Conservation (phyloP, 2,888 invertebrate species). For the Ctena decussata region DNA sequence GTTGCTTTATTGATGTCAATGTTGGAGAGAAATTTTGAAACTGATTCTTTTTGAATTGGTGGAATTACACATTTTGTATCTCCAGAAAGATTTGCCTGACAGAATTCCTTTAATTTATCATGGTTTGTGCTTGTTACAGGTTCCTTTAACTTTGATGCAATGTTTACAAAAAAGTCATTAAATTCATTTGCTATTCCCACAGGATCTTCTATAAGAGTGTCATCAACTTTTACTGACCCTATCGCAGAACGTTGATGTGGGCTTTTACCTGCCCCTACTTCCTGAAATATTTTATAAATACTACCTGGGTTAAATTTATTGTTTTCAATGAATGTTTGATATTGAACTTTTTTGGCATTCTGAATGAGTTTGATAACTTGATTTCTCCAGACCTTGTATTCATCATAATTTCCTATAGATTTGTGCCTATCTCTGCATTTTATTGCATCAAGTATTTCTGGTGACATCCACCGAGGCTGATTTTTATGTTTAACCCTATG, state of each 20-base stretch:
- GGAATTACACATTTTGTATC: not conserved
- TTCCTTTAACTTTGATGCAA: not conserved
- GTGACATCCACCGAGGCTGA: not conserved
- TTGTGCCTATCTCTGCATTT: not conserved
- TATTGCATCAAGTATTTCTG: not conserved
- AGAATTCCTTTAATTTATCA: not conserved
- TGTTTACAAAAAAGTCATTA: not conserved
- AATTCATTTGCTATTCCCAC: not conserved
- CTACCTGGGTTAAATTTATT: not conserved
- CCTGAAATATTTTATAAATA: not conserved
- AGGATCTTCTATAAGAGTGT: not conserved
- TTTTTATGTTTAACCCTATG: not conserved
- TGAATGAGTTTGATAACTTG: not conserved
- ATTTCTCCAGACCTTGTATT: not conserved
- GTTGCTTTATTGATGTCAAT: not conserved
- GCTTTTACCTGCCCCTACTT: not conserved
- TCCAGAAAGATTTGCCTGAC: not conserved
- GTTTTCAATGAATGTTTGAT: not conserved
- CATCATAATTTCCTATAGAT: not conserved
- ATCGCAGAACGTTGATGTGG: not conserved
- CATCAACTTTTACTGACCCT: not conserved
- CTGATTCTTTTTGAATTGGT: not conserved
- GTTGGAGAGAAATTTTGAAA: not conserved
- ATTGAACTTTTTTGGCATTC: not conserved
- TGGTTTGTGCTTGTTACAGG: not conserved